Conservation (phyloP, 2,797 vertebrate genomes). For the Sebastiscus albofasciatus region DNA sequence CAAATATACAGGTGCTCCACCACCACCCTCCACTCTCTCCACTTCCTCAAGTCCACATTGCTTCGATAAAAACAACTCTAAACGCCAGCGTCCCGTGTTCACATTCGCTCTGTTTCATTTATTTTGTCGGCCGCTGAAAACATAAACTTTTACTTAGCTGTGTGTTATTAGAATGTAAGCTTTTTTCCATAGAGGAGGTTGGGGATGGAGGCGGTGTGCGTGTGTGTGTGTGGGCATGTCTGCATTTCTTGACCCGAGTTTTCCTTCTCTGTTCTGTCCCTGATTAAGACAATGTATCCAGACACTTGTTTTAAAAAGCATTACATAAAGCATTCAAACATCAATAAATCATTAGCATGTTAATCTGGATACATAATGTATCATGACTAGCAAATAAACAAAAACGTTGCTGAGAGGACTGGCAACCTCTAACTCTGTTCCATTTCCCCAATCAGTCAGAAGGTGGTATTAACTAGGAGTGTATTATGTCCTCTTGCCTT, state of each 20-base stretch:
- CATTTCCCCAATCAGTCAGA: slow-evolving; percentile 13
- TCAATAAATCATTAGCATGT: slow-evolving; percentile 33
- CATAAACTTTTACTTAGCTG: slow-evolving; percentile 82
- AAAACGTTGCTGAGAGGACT: background rate
- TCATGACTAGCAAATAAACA: slow-evolving; percentile 16
- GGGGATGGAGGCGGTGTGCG: background rate
- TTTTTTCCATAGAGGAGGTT: slow-evolving; percentile 46
- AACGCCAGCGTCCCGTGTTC: slow-evolving; percentile 45
- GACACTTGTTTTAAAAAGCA: slow-evolving; percentile 38
- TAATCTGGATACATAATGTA: slow-evolving; percentile 26
- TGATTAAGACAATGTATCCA: slow-evolving; percentile 23
- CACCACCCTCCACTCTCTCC: slow-evolving; percentile 9
- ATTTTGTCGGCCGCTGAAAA: slow-evolving; percentile 79
- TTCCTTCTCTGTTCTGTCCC: slow-evolving; percentile 35
- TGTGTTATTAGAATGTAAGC: slow-evolving; percentile 73
- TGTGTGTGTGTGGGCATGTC: background rate
- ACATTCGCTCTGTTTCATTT: slow-evolving; percentile 76
- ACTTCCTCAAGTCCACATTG: slow-evolving; percentile 53
- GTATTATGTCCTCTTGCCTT: background rate
- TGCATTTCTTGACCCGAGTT: slow-evolving; percentile 18
- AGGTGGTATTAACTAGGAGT: background rate
- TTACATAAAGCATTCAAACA: slow-evolving; percentile 30
- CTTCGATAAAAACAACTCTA: slow-evolving; percentile 62
- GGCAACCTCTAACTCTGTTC: background rate
- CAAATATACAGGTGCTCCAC: slow-evolving; percentile 74